Conservation (phyloP, 2,888 invertebrate species). For the Ichneumoninae sp. region DNA sequence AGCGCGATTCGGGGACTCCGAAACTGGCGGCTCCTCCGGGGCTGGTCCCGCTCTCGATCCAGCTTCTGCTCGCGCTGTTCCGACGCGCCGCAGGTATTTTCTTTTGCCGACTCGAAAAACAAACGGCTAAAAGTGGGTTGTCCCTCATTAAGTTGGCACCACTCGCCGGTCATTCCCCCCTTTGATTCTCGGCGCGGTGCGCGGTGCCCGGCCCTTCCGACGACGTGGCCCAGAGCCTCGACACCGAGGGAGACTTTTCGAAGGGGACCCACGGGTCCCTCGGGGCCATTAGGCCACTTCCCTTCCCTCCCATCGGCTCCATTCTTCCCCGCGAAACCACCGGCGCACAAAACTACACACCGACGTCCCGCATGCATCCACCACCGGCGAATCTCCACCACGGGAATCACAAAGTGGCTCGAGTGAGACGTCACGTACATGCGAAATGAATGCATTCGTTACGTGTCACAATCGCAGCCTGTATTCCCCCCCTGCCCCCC, state of each 20-base stretch:
- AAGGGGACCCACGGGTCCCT: constrained; percentile 72
- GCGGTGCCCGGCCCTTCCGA: constrained; percentile 30
- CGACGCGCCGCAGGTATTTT: constrained; percentile 67
- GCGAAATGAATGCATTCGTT: constrained; percentile 80
- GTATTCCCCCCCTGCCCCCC: not conserved
- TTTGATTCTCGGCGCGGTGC: constrained; percentile 55
- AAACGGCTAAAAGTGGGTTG: constrained; percentile 77
- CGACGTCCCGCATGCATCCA: constrained; percentile 43
- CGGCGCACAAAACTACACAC: constrained; percentile 38
- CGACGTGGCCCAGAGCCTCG: constrained; percentile 66
- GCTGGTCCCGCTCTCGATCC: constrained; percentile 35
- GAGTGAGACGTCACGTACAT: constrained; percentile 79
- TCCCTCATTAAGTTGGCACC: constrained; percentile 81
- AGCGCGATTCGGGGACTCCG: constrained; percentile 47
- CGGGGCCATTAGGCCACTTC: constrained; percentile 71
- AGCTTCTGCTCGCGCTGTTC: constrained; percentile 31
- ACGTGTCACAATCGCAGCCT: constrained; percentile 74
- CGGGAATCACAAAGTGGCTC: constrained; percentile 61
- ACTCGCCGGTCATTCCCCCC: constrained; percentile 75
- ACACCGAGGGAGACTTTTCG: constrained; percentile 71
- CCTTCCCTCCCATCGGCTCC: constrained; percentile 13
- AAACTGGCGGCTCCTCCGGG: constrained; percentile 27
- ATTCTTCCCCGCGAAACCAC: constrained; percentile 35
- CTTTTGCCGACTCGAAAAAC: constrained; percentile 73
- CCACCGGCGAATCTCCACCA: constrained; percentile 38